phyloP scores from a whole-genome alignment of 2,888 invertebrate genomes.

The Clusia tigrina region DNA sequence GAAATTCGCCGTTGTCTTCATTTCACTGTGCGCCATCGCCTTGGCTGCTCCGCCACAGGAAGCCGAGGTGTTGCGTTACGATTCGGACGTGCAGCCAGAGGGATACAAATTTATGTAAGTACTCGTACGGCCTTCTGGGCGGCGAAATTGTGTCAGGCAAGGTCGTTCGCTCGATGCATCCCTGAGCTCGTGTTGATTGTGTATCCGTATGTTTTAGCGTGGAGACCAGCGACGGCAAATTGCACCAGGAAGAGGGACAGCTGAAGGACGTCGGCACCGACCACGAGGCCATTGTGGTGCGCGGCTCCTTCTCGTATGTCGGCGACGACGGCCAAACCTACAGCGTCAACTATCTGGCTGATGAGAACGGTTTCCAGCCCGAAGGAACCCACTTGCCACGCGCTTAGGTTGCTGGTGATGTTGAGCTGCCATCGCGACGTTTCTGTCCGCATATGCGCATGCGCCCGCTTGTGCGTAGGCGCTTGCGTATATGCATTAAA shows the following conservation, averaged over 20 bases:
- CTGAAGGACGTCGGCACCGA: slow-evolving; percentile 71
- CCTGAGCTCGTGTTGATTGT: not conserved
- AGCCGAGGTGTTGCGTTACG: slow-evolving; percentile 70
- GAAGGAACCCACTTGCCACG: slow-evolving; percentile 62
- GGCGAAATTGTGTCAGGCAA: not conserved
- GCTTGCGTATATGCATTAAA: slow-evolving; percentile 22
- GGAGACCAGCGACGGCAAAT: slow-evolving; percentile 72
- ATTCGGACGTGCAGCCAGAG: slow-evolving; percentile 66
- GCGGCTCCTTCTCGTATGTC: slow-evolving; percentile 70
- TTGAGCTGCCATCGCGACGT: no score
- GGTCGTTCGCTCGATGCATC: not conserved
- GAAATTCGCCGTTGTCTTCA: slow-evolving; percentile 46
- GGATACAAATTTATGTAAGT: slow-evolving; percentile 61
- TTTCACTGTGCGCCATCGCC: slow-evolving; percentile 50
- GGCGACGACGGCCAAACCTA: slow-evolving; percentile 71
- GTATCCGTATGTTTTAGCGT: slow-evolving; percentile 63
- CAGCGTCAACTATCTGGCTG: slow-evolving; percentile 62
- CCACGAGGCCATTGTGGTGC: slow-evolving; percentile 70
- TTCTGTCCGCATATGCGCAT: slow-evolving; percentile 25
- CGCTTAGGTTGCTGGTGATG: no score
- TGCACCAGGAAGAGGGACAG: slow-evolving; percentile 70
- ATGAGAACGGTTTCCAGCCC: slow-evolving; percentile 64
- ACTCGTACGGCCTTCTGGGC: not conserved
- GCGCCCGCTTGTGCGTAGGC: not conserved
- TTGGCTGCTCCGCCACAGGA: slow-evolving; percentile 63